These are phyloP conservation scores for Pseudomyrmex flavicornis DNA, from an alignment of 1,140 invertebrate species.

Conservation along the genomic window DNA sequence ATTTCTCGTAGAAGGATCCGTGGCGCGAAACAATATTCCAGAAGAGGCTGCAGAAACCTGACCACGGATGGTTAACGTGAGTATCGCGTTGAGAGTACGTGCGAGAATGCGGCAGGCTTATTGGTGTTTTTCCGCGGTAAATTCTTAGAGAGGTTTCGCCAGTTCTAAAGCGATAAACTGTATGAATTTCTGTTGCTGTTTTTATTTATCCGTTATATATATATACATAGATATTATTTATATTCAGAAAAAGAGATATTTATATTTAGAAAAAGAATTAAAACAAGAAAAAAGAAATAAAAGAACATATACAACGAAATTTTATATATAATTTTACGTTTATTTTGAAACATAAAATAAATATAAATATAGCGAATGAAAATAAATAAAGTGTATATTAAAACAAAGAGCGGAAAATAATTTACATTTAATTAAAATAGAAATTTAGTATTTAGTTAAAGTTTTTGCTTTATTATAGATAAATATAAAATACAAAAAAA, in stretches of 20 bases:
- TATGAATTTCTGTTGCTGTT: neutral
- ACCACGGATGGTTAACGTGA: slow-evolving; percentile 75
- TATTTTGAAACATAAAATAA: no score
- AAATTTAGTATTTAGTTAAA: no score
- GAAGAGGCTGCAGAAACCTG: slow-evolving; percentile 59
- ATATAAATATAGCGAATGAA: no score
- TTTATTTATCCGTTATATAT: neutral
- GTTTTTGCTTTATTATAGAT: no score
- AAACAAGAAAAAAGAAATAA: neutral
- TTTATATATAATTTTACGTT: neutral
- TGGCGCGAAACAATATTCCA: slow-evolving; percentile 46
- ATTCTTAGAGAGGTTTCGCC: neutral
- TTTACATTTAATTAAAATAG: no score
- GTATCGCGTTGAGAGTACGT: slow-evolving; percentile 41
- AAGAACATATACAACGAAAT: neutral
- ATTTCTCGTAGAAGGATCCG: slow-evolving; percentile 21
- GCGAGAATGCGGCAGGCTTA: neutral
- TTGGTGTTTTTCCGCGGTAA: neutral
- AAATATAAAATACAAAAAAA: neutral
- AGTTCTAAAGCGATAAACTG: neutral
- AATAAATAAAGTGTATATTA: no score
- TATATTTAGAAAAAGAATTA: no score
- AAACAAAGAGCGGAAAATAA: no score
- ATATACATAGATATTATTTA: no score
- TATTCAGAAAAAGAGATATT: no score